Percentiles rank a stretch among this genome's conserved stretches.
These are phyloP conservation scores for Sigmodon hispidus DNA, from an alignment of 2,113 vertebrate genomes.

Conservation along the genomic window DNA sequence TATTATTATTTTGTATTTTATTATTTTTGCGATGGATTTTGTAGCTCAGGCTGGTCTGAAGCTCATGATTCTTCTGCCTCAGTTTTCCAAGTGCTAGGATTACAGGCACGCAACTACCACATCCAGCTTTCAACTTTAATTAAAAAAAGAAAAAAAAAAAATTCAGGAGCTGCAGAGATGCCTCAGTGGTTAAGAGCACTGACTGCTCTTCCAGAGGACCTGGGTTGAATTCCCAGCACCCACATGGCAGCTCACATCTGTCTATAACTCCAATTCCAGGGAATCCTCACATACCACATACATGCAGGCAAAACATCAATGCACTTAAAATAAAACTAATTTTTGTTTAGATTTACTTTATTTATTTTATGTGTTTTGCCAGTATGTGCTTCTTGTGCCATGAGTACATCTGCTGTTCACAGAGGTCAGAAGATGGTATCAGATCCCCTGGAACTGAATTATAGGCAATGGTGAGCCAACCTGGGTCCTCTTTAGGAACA, in stretches of 20 bases:
- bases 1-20: background rate
- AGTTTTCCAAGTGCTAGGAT: background rate
- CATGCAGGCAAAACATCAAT: too few relatives aligned
- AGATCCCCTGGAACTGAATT: background rate
- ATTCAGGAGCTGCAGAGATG: background rate
- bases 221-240: background rate
- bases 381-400: background rate
- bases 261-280: background rate
- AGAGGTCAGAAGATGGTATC: background rate
- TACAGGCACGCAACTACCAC: background rate
- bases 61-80: background rate
- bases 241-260: background rate
- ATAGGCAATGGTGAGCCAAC: background rate
- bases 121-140: background rate
- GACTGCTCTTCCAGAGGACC: too few relatives aligned
- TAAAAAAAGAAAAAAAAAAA: background rate
- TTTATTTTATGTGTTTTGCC: background rate
- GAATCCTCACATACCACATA: too few relatives aligned
- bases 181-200: background rate
- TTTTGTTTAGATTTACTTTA: background rate
- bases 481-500: background rate
- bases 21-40: background rate
- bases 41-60: background rate
- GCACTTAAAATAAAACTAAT: background rate
- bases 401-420: too few relatives aligned